Evolutionary conservation across 2,797 vertebrate species (phyloP).

Genomic region (Xenopus petersii): DNA sequence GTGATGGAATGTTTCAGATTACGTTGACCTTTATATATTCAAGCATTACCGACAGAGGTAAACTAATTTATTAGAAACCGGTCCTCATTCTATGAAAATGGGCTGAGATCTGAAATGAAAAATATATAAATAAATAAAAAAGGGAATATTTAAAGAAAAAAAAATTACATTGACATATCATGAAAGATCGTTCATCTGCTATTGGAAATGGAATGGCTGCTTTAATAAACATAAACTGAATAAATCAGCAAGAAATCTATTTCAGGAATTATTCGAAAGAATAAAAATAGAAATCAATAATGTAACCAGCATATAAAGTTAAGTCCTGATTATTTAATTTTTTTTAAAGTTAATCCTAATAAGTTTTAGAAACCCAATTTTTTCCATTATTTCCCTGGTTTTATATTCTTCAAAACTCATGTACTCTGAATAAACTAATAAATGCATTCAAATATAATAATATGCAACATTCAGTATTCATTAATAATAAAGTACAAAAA

Average conservation of each 20-base stretch:
- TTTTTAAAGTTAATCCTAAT: no score
- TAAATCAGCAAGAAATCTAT: not conserved
- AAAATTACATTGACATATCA: not conserved
- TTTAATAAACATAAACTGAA: not conserved
- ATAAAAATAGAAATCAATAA: not conserved
- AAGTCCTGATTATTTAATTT: no score
- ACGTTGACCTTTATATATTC: constrained; percentile 30
- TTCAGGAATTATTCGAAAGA: not conserved
- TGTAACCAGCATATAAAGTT: not conserved
- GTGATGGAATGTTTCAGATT: constrained; percentile 24
- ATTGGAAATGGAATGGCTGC: not conserved
- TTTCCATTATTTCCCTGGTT: no score
- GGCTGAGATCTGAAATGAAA: no score
- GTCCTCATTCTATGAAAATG: not conserved
- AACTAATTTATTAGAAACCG: not conserved
- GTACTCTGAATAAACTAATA: no score
- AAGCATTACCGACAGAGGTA: not conserved
- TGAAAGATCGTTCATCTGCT: not conserved
- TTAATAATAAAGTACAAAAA: no score
- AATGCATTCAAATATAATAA: no score
- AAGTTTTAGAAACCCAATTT: no score
- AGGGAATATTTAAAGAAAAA: not conserved
- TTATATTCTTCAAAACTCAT: no score
- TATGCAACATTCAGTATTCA: no score
- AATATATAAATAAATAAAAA: not conserved